Evolutionary conservation across 2,113 vertebrate genomes (phyloP).

Genomic region (Chinchilla lanigera): DNA sequence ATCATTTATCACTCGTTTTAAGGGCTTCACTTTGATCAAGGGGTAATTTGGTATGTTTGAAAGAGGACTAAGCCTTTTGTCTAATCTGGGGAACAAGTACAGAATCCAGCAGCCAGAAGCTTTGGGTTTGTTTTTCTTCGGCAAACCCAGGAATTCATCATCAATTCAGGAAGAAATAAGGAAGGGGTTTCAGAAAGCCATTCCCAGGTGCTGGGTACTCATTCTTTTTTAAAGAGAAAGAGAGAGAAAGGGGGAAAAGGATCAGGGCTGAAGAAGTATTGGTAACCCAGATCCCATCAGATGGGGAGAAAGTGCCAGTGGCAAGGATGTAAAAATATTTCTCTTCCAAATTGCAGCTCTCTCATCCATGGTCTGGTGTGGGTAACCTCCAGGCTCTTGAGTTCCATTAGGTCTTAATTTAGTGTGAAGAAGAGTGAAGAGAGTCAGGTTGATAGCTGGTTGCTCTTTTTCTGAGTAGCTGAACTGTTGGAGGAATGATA

Average conservation of each 20-base stretch:
- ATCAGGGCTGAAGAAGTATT: neutral
- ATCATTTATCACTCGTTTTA: constrained; percentile 76
- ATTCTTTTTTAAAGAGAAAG: neutral
- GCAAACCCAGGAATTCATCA: constrained; percentile 62
- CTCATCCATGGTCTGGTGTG: neutral
- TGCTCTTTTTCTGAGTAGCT: neutral
- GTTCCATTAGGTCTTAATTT: neutral
- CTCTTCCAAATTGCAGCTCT: neutral
- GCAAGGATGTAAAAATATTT: neutral
- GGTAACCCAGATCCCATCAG: neutral
- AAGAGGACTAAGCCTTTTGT: constrained; percentile 65
- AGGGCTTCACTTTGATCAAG: constrained; percentile 75
- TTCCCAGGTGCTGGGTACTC: constrained; percentile 24
- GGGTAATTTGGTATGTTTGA: constrained; percentile 68
- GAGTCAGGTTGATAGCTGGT: neutral
- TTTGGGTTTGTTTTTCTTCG: constrained; percentile 61
- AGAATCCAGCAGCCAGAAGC: constrained; percentile 59
- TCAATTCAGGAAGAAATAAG: constrained; percentile 61
- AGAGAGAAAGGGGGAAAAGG: no score
- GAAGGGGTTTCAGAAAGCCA: neutral
- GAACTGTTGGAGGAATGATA: neutral
- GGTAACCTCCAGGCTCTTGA: neutral
- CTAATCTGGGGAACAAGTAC: constrained; percentile 65
- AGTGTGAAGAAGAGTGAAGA: neutral
- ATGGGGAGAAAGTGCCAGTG: neutral